Percentiles rank a stretch among this genome's conserved stretches.
These are phyloP conservation scores for Alouatta palliata DNA, from an alignment of 2,113 vertebrate species.

Conservation along the genomic window DNA sequence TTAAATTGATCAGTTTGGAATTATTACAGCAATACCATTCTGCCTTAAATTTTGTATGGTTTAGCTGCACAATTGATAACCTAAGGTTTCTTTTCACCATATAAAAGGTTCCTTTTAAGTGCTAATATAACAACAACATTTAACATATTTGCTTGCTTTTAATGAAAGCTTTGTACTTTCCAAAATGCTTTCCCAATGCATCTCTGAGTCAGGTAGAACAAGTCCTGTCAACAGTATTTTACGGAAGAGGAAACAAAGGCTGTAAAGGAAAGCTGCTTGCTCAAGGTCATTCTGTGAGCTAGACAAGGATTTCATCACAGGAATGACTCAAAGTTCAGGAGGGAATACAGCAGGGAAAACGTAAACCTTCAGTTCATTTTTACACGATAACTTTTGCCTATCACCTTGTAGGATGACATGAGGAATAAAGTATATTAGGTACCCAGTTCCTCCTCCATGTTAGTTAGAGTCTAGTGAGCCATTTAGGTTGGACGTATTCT, in stretches of 20 bases:
- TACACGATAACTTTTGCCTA: not conserved
- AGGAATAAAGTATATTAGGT: not conserved
- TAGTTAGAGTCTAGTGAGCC: not conserved
- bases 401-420: no score
- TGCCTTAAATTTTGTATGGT: not conserved
- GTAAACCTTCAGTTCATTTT: not conserved
- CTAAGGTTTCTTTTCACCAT: not conserved
- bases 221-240: not conserved
- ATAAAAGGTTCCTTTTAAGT: not conserved
- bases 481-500: not conserved
- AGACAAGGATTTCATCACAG: not conserved
- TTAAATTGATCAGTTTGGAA: not conserved
- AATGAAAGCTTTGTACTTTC: not conserved
- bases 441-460: not conserved
- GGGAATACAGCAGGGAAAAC: not conserved
- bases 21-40: not conserved
- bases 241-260: not conserved
- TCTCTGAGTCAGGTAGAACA: not conserved
- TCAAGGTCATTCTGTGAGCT: not conserved
- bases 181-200: not conserved
- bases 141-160: slow-evolving; percentile 12
- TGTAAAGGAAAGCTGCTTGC: not conserved
- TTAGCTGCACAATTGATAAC: not conserved
- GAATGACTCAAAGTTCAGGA: not conserved
- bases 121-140: not conserved